A percentile compares a stretch with the other conserved stretches of the same genome.
Evolutionary conservation across 2,113 vertebrate species (phyloP).

Genomic region (Neolamprologus longior): DNA sequence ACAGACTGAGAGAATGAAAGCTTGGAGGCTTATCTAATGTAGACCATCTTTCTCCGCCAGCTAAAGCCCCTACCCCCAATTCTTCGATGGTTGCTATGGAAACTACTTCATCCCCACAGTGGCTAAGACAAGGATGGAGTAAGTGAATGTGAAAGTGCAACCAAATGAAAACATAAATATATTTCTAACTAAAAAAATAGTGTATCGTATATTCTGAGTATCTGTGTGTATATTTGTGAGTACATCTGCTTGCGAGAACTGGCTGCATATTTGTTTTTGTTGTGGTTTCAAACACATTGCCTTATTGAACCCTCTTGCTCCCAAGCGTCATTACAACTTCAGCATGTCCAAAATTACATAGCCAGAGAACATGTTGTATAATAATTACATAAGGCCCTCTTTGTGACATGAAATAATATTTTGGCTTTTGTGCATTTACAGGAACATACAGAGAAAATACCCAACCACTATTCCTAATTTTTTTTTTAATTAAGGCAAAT

Average conservation of each 20-base stretch:
- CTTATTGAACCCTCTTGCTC: background rate
- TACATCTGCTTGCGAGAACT: background rate
- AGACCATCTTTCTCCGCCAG: constrained; percentile 54
- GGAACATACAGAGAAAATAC: background rate
- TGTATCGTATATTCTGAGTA: background rate
- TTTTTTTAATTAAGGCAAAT: background rate
- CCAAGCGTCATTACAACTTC: background rate
- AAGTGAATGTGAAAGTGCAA: constrained; percentile 7
- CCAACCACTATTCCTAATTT: rapidly evolving
- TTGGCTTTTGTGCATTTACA: background rate
- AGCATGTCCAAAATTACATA: background rate
- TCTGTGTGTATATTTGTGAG: background rate
- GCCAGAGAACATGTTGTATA: background rate
- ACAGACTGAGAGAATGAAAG: background rate
- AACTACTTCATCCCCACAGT: constrained; percentile 56
- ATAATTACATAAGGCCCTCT: background rate
- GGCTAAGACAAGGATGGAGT: constrained; percentile 25
- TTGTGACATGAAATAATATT: background rate
- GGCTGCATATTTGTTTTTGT: background rate
- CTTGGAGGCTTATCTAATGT: constrained; percentile 30
- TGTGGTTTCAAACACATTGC: background rate
- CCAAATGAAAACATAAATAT: background rate
- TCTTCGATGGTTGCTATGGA: constrained; percentile 67
- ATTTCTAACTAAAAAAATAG: background rate
- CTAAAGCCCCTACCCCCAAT: constrained; percentile 54